These are phyloP conservation scores for Bombus waltoni DNA, from an alignment of 1,140 invertebrate genomes.

Conservation along the genomic window DNA sequence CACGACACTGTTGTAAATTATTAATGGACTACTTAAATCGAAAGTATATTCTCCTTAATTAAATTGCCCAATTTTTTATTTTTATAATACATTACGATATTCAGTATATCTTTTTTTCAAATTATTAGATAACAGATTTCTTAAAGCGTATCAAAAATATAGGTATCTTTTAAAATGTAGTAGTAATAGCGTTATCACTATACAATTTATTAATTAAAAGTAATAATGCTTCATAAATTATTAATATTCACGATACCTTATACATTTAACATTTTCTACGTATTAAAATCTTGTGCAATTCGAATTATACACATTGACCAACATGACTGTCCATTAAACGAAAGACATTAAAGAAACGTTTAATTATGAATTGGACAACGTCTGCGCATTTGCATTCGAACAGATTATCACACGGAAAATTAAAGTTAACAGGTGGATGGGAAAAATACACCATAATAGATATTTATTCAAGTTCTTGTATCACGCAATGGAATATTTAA, in stretches of 20 bases:
- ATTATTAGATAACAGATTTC: neutral
- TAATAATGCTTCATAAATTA: neutral
- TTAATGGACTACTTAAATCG: neutral
- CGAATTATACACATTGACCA: neutral
- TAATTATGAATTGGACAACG: neutral
- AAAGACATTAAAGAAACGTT: neutral
- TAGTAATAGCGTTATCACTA: neutral
- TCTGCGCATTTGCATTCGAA: neutral
- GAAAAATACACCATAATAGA: neutral
- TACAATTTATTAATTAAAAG: too few relatives aligned
- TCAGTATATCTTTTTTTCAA: neutral
- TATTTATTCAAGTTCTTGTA: neutral
- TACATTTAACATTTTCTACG: neutral
- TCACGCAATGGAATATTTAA: slow-evolving; percentile 27
- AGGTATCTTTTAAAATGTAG: neutral
- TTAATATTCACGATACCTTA: neutral
- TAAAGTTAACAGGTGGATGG: neutral
- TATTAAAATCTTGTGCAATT: neutral
- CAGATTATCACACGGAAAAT: neutral
- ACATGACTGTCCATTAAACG: neutral
- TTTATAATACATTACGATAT: neutral
- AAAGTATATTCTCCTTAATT: neutral
- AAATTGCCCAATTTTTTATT: neutral
- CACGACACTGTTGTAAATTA: neutral
- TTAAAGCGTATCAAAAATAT: neutral